Conservation (phyloP, 2,113 vertebrate species). For the Colinus virginianus region DNA sequence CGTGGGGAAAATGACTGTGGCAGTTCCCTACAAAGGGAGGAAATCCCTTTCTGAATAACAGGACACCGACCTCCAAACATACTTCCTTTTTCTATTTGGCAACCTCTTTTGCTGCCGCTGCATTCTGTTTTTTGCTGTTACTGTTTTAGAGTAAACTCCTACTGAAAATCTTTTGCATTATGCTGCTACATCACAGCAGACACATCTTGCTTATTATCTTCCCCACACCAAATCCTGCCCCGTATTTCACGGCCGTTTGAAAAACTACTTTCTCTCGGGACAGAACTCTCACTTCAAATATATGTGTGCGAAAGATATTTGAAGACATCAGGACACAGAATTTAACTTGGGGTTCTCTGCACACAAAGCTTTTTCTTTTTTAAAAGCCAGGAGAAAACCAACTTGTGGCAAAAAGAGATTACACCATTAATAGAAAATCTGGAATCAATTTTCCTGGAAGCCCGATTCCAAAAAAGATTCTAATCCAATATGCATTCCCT, state of each 20-base stretch:
- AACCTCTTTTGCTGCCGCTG: neutral
- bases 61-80: neutral
- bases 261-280: neutral
- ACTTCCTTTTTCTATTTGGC: neutral
- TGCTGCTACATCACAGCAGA: neutral
- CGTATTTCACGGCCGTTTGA: neutral
- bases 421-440: neutral
- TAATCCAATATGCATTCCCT: neutral
- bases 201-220: neutral
- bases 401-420: neutral
- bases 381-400: constrained; percentile 11
- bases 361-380: neutral
- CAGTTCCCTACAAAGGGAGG: neutral
- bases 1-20: neutral
- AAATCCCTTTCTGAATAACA: neutral
- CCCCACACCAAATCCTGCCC: neutral
- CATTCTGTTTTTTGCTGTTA: neutral
- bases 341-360: neutral
- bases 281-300: neutral
- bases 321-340: neutral
- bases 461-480: neutral
- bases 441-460: constrained; percentile 11
- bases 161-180: neutral
- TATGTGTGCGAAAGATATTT: neutral
- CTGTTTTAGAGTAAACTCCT: neutral